Base-by-base conservation (phyloP, 2,888 invertebrate species). In the Drosophila atripex region DNA sequence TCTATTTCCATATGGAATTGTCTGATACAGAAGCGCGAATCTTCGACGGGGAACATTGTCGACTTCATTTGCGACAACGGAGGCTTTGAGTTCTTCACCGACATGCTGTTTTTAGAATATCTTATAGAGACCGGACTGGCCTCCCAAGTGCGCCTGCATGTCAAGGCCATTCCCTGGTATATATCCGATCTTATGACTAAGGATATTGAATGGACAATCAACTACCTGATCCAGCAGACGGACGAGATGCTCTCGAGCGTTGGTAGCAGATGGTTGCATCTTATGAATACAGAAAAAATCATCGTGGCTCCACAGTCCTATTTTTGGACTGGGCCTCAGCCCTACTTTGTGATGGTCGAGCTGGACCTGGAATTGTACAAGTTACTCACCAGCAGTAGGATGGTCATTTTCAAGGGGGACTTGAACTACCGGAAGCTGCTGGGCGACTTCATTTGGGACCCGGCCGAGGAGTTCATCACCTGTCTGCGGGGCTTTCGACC, bases 351-450 rank as follows among this genome's bases (percentile, higher is more conserved):
- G 76, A 98, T 99, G 98, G 93, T 94, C 80, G 91, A 91, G 9
- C 91, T 93, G 2, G 94, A 95, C 57, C 93, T 94, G 3, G 90
- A 93, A 0, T 90, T 99, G 8, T 98, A 97, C 89, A 90, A 92
- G n/a, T 93, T 94, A 73, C 92, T 99, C 1, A 92, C 94, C 1
- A 91, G 94, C 76, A 93, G 96, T 0, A 93, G 93, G 71, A 91
- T 96, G 2, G 89, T 96, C 0, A 93, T 99, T 77, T 97, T 98
- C 90, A 99, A 99, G 91, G 96, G 99, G 0, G 99, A 99, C 91
- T 93, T 99, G 12, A 99, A 99, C 92, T 99, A 99, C 90, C 93
- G 99, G 49, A 99, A 99, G 92, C 92, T 99, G 56, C 92, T 97
- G 41, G 96, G 96, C 0, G 99, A 99, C 88, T 93, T 94, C 56